Conservation (phyloP, 1,140 invertebrate genomes). For the Drosophila trapezifrons region DNA sequence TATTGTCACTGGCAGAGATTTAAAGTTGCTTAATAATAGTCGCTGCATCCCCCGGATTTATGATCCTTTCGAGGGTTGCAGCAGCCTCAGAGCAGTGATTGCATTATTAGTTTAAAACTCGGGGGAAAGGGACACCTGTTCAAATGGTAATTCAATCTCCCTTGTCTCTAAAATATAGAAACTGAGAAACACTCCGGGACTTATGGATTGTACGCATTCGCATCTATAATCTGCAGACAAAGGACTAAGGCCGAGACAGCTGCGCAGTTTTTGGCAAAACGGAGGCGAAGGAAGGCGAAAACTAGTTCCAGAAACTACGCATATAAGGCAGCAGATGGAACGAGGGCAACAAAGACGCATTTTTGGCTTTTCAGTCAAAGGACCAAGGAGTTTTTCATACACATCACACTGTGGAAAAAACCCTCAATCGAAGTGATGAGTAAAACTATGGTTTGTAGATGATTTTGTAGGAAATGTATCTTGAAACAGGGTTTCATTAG, state of each 20-base stretch:
- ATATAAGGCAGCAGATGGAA: conserved; percentile 42
- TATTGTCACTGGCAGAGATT: conserved; percentile 35
- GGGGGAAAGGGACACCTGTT: conserved; percentile 39
- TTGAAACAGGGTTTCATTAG: background rate
- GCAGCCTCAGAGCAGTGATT: conserved; percentile 11
- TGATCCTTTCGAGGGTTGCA: conserved; percentile 5
- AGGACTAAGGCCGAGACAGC: conserved; percentile 29
- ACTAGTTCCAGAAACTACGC: conserved; percentile 50
- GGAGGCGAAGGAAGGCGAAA: conserved; percentile 13
- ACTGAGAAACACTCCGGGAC: conserved; percentile 34
- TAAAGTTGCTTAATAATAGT: conserved; percentile 35
- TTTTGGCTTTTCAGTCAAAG: conserved; percentile 40
- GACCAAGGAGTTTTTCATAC: conserved; percentile 13
- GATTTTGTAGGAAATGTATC: background rate
- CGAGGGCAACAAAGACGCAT: conserved; percentile 32
- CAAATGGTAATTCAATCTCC: conserved; percentile 45
- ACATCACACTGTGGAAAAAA: conserved; percentile 12
- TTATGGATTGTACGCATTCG: conserved; percentile 21
- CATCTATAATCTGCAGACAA: conserved; percentile 43
- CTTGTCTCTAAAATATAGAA: conserved; percentile 19
- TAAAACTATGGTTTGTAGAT: background rate
- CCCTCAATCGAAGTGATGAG: background rate
- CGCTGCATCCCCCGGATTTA: conserved; percentile 29
- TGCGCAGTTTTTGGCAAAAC: conserved; percentile 37
- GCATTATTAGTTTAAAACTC: conserved; percentile 17